Conservation (phyloP, 2,113 vertebrate species). For the Egretta garzetta region DNA sequence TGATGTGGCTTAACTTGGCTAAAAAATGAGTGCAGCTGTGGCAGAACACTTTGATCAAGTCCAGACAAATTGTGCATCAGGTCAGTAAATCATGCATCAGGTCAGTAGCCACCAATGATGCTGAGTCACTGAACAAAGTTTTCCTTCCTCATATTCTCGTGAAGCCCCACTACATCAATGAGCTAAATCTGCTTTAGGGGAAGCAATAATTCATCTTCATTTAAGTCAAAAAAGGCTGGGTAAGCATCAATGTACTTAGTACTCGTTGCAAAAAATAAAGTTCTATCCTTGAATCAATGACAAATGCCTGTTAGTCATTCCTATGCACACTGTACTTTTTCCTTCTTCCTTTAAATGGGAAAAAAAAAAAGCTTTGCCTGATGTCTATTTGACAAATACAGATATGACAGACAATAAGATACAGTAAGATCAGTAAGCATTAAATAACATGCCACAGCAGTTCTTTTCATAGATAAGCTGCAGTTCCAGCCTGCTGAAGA, state of each 20-base stretch:
- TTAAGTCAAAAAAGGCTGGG: background rate
- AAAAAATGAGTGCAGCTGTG: background rate
- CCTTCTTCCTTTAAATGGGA: background rate
- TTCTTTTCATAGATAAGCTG: constrained; percentile 27
- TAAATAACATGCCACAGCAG: constrained; percentile 17
- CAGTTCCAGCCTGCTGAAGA: constrained; percentile 38
- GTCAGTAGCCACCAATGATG: background rate
- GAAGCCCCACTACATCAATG: background rate
- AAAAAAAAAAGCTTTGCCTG: background rate
- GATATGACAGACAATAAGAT: background rate
- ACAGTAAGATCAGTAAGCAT: constrained; percentile 17
- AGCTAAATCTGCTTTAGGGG: background rate
- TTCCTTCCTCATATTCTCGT: background rate
- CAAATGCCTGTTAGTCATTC: background rate
- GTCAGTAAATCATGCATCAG: background rate
- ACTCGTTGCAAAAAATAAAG: background rate
- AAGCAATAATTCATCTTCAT: background rate
- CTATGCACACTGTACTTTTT: background rate
- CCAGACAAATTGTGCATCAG: background rate
- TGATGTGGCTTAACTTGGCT: background rate
- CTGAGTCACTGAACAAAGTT: background rate
- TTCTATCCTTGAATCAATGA: background rate
- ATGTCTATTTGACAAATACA: background rate
- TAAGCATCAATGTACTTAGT: background rate
- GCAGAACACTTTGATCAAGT: background rate